Evolutionary conservation across 1,140 invertebrate genomes (phyloP).

Genomic region (Apis dorsata): DNA sequence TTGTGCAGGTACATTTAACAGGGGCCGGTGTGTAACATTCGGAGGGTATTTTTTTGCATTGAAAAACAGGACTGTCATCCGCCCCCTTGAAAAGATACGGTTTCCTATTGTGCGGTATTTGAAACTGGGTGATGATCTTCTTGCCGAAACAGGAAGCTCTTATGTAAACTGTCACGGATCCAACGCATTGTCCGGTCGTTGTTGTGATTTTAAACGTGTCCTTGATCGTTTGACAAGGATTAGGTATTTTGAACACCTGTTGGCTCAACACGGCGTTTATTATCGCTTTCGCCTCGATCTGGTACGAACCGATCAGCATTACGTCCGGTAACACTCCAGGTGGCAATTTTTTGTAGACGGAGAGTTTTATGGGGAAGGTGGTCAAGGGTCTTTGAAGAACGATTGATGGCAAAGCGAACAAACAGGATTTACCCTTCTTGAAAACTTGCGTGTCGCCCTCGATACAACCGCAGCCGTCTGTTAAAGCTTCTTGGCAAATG

Average conservation of each 20-base stretch:
- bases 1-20: conserved; percentile 44
- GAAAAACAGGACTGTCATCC: conserved; percentile 67
- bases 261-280: conserved; percentile 70
- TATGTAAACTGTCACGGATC: conserved; percentile 81
- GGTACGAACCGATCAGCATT: conserved; percentile 70
- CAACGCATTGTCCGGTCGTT: conserved; percentile 76
- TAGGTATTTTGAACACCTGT: conserved; percentile 51
- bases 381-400: conserved; percentile 65
- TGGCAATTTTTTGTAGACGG: conserved; percentile 75
- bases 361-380: conserved; percentile 73
- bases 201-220: conserved; percentile 81
- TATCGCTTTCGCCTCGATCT: conserved; percentile 69
- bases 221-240: conserved; percentile 78
- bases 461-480: conserved; percentile 62
- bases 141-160: conserved; percentile 84
- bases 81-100: conserved; percentile 75
- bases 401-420: conserved; percentile 73
- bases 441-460: conserved; percentile 68
- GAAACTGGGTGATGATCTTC: conserved; percentile 84
- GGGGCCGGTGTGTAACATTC: neutral
- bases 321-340: conserved; percentile 74
- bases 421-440: conserved; percentile 78
- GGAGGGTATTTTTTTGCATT: conserved; percentile 69
- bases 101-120: conserved; percentile 75
- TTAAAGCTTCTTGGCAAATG: conserved; percentile 72